A percentile compares a stretch with the other conserved stretches of the same genome.
Conservation (phyloP, 2,888 invertebrate genomes). For the Endotricha flammealis region DNA sequence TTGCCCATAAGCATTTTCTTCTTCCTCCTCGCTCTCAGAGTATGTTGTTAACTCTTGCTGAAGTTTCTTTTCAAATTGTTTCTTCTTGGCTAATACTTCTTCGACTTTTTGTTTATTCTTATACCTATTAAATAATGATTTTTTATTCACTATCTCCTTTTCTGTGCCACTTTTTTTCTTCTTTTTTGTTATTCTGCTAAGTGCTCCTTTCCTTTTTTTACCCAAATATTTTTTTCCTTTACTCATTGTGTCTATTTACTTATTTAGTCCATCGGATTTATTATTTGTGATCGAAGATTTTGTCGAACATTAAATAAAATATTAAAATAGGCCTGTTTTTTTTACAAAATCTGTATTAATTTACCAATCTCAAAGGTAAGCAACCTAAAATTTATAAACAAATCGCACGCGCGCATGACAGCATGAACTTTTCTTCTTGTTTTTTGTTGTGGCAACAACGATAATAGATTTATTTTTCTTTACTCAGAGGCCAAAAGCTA, state of each 20-base stretch:
- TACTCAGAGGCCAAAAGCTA: no score
- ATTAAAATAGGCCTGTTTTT: no score
- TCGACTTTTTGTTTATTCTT: conserved; percentile 68
- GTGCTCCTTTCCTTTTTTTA: conserved; percentile 41
- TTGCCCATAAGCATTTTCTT: conserved; percentile 69
- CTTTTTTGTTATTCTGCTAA: conserved; percentile 39
- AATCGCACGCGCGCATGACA: no score
- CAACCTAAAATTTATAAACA: no score
- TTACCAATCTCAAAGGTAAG: no score
- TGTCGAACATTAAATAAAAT: no score
- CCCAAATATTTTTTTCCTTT: conserved; percentile 43
- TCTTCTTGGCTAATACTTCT: conserved; percentile 64
- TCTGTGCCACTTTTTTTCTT: conserved; percentile 42
- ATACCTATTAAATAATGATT: conserved; percentile 68
- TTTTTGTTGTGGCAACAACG: no score
- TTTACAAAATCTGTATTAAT: no score
- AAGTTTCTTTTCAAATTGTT: conserved; percentile 50
- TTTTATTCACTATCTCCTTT: conserved; percentile 50
- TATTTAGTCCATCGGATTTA: no score
- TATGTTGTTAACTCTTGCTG: conserved; percentile 50
- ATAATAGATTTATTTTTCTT: no score
- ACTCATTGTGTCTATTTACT: conserved; percentile 32
- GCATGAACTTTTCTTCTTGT: no score
- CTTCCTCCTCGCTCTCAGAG: conserved; percentile 72
- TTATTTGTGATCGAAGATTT: no score